Evolutionary conservation across 2,113 vertebrate genomes (phyloP), one percentile per base, ranked within the genome.

Genomic region (Nyctereutes procyonoides): DNA sequence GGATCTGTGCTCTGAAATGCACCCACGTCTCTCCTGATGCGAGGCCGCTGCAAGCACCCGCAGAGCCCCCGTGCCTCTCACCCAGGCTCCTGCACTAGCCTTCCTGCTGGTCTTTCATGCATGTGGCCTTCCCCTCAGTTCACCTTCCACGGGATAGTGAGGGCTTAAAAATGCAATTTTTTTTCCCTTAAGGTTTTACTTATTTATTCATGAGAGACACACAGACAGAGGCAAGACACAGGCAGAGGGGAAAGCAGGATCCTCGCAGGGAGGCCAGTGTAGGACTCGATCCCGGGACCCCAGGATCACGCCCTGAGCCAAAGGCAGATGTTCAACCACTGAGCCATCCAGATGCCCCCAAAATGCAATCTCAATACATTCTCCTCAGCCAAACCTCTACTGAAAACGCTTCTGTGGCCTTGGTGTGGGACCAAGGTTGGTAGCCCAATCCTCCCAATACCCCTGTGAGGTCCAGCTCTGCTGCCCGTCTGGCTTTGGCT

Each of bases 81-180:
- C 4, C 17, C 32, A 69, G 20, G 28, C 2, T 60, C 20, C 71
- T 7, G 3, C 9, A 24, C 1, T 0, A 20, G 22, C 10, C 15
- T 90, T 28, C 20, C 15, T 26, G 1, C 22, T 77, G 17, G 0
- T 55, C 53, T 92, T 65, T 2, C 53, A 43, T 76, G 0, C 14
- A 20, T 58, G 73, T 15, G n/a, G 0, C 2, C 11, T 73, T 51
- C 5, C 58, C 30, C 62, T 96, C 26, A 56, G 6, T 8, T 81
- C 4, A 1, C 83, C 83, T 38, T 84, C 26, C 19, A 56, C 15
- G 81, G 32, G n/a, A 51, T 28, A 22, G 16, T 13, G 9, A 67
- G 56, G 15, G 63, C 20, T 91, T 88, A 28, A 71, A 83, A 63
- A 5, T 32, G 43, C 76, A 85, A 83, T 10, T 69, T 43, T 43